These are phyloP conservation scores for Oreohelix idahoensis DNA, from an alignment of 1,140 invertebrate genomes.

Conservation along the genomic window DNA sequence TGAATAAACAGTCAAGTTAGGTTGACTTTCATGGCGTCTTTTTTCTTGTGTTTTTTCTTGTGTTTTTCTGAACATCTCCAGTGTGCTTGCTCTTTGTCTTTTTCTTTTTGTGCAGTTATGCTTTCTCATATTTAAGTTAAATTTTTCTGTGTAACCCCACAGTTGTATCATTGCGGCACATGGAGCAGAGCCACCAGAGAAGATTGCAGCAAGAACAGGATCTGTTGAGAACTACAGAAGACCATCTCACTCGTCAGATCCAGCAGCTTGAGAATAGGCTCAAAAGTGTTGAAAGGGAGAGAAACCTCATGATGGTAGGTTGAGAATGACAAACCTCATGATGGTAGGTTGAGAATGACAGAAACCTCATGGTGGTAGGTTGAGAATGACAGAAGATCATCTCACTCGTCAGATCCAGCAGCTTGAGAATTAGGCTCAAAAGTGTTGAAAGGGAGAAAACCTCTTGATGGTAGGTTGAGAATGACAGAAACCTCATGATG, in stretches of 20 bases:
- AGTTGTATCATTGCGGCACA: slow-evolving; percentile 63
- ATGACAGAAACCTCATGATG: no score
- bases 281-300: slow-evolving; percentile 56
- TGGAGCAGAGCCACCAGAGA: slow-evolving; percentile 54
- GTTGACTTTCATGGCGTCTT: no score
- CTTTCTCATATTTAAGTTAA: background rate
- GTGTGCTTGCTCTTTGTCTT: background rate
- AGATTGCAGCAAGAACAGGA: slow-evolving; percentile 55
- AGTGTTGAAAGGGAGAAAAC: slow-evolving; percentile 60
- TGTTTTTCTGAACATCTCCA: no score
- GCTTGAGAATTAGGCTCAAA: slow-evolving; percentile 49
- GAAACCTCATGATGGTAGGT: slow-evolving; percentile 65
- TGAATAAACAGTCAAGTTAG: no score
- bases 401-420: slow-evolving; percentile 52
- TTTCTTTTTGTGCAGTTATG: no score
- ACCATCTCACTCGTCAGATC: slow-evolving; percentile 56
- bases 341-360: no score
- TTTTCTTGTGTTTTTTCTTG: background rate
- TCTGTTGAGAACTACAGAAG: slow-evolving; percentile 53
- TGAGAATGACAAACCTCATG: no score
- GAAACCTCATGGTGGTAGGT: no score
- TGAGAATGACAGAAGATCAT: slow-evolving; percentile 57
- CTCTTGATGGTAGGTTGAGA: slow-evolving; percentile 60
- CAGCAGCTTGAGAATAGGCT: slow-evolving; percentile 50
- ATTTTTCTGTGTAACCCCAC: no score